Base-by-base conservation (phyloP, 2,113 vertebrate species). In the Pollimyrus isidori region DNA sequence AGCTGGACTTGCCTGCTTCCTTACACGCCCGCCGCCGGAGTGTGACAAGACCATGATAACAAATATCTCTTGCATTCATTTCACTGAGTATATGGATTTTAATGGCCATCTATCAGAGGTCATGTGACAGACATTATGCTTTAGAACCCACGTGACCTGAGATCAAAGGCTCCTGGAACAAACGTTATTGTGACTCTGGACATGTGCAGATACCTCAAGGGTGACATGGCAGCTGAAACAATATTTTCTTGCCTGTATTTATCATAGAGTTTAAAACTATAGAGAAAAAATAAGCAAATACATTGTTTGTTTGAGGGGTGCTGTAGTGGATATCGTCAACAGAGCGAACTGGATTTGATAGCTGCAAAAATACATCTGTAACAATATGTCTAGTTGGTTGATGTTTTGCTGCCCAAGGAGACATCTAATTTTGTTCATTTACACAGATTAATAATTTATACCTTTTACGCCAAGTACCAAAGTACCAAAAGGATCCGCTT, bases 151-250 rank as follows among this genome's bases (percentile, higher is more conserved):
- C 23, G 26, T 50, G 10, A 52, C n/a, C 65, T 56, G 15, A 86
- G 56, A 65, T 42, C 80, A 50, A 65, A 62, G 76, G 58, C 30
- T 53, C 76, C 50, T 88, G 88, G 56, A 42, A 48, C 7, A 90
- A 90, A 90, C 56, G 48, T 88, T 88, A 84, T 49, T 73, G 73
- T 85, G 86, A 89, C 88, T 62, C 50, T 4, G 23, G 45, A 76
- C 87, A 56, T 45, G n/a, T 49, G 76, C 90, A 42, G 58, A 90
- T 90, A 90, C 45, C 46, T 65, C 87, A 85, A 73, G 73, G 46
- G 17, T 65, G 45, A 76, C 86, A 87, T n/a, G 23, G 21, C 89
- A 91, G 86, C 89, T 91, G 90, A 89, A 91, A 88, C 46, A 91
- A 91, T 82, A 89, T 58, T 46, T 86, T 48, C 4, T 39, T 7